These are phyloP conservation scores for Papilio polytes DNA, from an alignment of 1,140 invertebrate genomes.

Conservation along the genomic window DNA sequence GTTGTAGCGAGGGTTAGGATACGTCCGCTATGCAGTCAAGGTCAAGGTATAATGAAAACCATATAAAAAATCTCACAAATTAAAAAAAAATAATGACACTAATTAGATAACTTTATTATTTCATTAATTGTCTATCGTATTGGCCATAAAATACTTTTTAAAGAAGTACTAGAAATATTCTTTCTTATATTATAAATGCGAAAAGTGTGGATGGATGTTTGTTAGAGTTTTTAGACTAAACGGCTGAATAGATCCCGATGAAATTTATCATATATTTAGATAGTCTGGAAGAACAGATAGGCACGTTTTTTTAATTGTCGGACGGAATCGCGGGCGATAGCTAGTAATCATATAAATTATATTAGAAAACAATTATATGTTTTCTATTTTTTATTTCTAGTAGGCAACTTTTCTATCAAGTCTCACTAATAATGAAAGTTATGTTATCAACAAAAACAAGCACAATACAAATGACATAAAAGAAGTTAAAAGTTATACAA, in stretches of 20 bases:
- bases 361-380: neutral
- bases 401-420: neutral
- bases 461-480: neutral
- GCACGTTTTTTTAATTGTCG: too few species aligned
- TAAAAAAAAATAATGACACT: neutral
- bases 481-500: neutral
- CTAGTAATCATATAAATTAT: neutral
- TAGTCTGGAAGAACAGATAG: too few species aligned
- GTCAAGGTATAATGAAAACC: neutral
- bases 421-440: neutral
- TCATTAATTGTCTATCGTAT: too few species aligned
- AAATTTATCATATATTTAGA: too few species aligned
- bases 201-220: too few species aligned
- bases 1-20: neutral
- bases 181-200: too few species aligned
- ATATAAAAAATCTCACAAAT: neutral
- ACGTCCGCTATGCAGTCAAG: neutral
- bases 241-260: too few species aligned
- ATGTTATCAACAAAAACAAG: slow-evolving; percentile 2
- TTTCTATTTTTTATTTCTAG: neutral
- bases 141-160: too few species aligned
- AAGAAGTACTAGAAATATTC: too few species aligned
- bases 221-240: too few species aligned
- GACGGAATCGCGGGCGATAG: too few species aligned
- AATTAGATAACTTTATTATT: neutral